Percentiles rank a stretch among this genome's conserved stretches.
Conservation (phyloP, 2,797 vertebrate genomes). For the Morelia viridis region DNA sequence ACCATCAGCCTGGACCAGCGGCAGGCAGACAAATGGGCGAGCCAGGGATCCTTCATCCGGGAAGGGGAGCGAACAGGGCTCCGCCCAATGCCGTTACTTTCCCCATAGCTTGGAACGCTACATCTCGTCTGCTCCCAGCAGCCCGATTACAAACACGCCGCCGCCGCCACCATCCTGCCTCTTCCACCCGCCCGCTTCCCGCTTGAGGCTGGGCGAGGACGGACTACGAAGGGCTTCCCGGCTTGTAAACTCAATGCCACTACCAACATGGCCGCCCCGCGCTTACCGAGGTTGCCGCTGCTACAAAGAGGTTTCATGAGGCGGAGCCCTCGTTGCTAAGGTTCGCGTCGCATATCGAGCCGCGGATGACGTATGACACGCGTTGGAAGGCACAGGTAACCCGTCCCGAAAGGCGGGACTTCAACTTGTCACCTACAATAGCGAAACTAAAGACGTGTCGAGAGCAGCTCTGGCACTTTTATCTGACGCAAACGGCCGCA, state of each 20-base stretch:
- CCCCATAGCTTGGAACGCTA: not conserved
- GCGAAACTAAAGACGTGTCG: constrained; percentile 6
- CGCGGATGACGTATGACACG: not conserved
- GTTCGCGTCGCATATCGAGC: not conserved
- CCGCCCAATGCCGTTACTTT: not conserved
- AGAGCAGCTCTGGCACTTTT: not conserved
- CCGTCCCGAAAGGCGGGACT: not conserved
- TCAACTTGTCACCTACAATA: not conserved
- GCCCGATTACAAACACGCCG: too few species aligned
- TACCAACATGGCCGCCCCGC: not conserved
- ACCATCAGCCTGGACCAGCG: too few species aligned
- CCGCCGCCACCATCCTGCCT: not conserved
- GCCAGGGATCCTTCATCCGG: not conserved
- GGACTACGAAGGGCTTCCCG: not conserved
- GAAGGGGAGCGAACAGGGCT: not conserved
- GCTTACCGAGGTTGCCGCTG: not conserved
- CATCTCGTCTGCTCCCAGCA: not conserved
- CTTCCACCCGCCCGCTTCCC: not conserved
- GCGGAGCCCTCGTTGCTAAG: not conserved
- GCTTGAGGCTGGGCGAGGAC: not conserved
- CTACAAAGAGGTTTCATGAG: not conserved
- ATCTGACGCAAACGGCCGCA: not conserved
- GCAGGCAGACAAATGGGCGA: not conserved
- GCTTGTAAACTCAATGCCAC: not conserved
- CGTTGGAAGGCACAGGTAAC: not conserved